Evolutionary conservation across 2,113 vertebrate genomes (phyloP), one percentile per base, ranked within the genome.

Genomic region (Glaucomys volans): DNA sequence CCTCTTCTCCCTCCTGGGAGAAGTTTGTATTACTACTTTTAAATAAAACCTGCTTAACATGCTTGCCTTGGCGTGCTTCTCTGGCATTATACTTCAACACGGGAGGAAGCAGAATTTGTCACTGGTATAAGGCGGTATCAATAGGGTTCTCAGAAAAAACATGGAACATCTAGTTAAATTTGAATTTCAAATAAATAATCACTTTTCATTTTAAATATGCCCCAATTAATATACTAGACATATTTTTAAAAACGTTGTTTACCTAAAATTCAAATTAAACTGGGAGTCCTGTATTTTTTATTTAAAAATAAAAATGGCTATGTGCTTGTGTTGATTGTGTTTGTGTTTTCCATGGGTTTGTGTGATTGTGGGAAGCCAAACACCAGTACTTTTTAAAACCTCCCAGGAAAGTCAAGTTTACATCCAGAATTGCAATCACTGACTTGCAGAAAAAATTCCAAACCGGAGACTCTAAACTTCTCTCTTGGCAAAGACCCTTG

Each of bases 111-210:
- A n/a, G n/a, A n/a, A n/a, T n/a, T n/a, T n/a, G n/a, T n/a, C n/a
- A n/a, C n/a, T n/a, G n/a, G n/a, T n/a, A n/a, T n/a, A n/a, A n/a
- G n/a, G n/a, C n/a, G n/a, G n/a, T n/a, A n/a, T n/a, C n/a, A n/a
- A n/a, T n/a, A 72, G 20, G 0, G 26, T 59, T 86, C 10, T 42
- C 14, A 6, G 28, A 35, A 57, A 66, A 57, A 90, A 8, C 14
- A 57, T 0, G 66, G 35, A 24, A 80, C 1, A 11, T 5, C 17
- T 4, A 75, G 8, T 74, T 84, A 64, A 69, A 80, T 91, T 83
- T 52, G 47, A 85, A 91, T 95, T 81, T 93, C 71, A 72, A 87
- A 62, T 47, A 79, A 85, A 83, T 18, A 57, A 81, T 37, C 42
- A 76, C 44, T 84, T 75, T 93, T 52, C 67, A 69, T 75, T 80